Evolutionary conservation across 2,888 invertebrate species (phyloP).

Genomic region (Formica aserva): DNA sequence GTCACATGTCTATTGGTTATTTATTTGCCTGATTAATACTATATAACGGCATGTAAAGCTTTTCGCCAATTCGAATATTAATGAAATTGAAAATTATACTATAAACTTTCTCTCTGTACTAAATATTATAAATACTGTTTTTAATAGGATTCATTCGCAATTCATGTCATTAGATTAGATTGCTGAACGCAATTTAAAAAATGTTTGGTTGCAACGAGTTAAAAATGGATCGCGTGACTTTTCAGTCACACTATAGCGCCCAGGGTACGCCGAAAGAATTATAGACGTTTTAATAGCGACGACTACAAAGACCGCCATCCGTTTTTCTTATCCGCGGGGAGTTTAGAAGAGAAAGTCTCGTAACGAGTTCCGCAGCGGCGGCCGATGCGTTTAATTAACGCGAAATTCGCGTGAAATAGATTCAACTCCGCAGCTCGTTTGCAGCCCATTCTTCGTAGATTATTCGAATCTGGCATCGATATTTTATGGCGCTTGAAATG

Average conservation of each 20-base stretch:
- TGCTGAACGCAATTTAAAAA: constrained; percentile 7
- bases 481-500: constrained; percentile 8
- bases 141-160: not conserved
- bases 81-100: not conserved
- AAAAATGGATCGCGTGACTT: constrained; percentile 46
- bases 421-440: constrained; percentile 44
- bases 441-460: constrained; percentile 34
- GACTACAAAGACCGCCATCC: constrained; percentile 51
- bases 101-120: not conserved
- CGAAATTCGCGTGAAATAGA: constrained; percentile 45
- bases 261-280: constrained; percentile 45
- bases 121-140: constrained; percentile 22
- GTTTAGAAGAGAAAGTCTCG: constrained; percentile 49
- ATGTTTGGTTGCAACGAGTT: constrained; percentile 24
- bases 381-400: constrained; percentile 57
- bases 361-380: constrained; percentile 49
- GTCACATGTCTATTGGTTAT: not conserved
- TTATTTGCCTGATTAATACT: constrained; percentile 17
- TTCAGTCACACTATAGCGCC: constrained; percentile 25
- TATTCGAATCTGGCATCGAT: constrained; percentile 44
- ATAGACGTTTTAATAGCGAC: constrained; percentile 52
- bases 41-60: not conserved
- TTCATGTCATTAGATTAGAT: not conserved
- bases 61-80: not conserved
- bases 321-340: constrained; percentile 54